Evolutionary conservation across 2,113 vertebrate genomes (phyloP).

Genomic region (Glaucidium brasilianum): DNA sequence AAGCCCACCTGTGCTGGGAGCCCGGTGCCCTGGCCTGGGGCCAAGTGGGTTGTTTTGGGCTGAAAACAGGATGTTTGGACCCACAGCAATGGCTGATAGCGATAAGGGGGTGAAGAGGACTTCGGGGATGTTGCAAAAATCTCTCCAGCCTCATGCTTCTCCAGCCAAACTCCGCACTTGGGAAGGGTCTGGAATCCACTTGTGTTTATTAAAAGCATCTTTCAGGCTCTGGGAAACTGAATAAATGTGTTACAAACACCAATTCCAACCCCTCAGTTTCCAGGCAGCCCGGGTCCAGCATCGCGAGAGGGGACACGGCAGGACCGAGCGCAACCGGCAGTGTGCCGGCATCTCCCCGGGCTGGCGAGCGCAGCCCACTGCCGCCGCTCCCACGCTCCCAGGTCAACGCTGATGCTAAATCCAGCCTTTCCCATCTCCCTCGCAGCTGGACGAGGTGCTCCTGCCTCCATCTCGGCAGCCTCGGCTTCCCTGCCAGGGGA

Average conservation of each 20-base stretch:
- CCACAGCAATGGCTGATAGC: rapidly evolving
- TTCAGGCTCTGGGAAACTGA: neutral
- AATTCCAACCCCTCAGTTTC: rapidly evolving
- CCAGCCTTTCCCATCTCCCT: neutral
- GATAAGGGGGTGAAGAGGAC: neutral
- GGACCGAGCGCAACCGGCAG: neutral
- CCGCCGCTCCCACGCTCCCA: neutral
- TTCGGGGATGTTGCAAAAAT: neutral
- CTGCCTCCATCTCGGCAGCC: neutral
- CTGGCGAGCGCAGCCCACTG: rapidly evolving
- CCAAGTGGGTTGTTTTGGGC: neutral
- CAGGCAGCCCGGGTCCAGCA: neutral
- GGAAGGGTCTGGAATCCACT: neutral
- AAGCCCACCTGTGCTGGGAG: neutral
- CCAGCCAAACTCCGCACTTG: rapidly evolving
- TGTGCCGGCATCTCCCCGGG: rapidly evolving
- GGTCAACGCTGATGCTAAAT: neutral
- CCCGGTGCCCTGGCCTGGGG: neutral
- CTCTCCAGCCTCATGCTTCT: neutral
- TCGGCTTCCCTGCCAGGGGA: neutral
- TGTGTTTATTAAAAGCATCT: neutral
- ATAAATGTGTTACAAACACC: rapidly evolving
- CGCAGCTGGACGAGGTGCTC: neutral
- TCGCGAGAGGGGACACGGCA: rapidly evolving
- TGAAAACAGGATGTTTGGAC: neutral